phyloP scores from a whole-genome alignment of 2,888 invertebrate genomes.

The Caenorhabditis sp. region DNA sequence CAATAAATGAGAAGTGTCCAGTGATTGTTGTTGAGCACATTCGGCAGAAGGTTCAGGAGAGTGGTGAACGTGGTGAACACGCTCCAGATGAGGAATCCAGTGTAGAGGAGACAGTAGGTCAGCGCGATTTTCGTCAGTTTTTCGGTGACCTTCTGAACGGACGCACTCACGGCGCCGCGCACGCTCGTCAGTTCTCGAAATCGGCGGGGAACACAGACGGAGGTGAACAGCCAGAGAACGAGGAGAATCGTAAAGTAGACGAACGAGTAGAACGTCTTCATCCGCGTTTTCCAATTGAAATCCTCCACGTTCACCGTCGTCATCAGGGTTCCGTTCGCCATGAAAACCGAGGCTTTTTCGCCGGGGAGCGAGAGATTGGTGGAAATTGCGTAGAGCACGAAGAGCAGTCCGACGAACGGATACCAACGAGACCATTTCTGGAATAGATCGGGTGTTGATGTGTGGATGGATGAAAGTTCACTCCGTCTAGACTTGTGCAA shows the following conservation, averaged over 20 bases:
- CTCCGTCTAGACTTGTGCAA: no score
- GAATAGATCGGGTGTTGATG: neutral
- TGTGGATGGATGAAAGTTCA: neutral
- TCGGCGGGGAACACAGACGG: neutral
- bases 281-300: no score
- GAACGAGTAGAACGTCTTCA: no score
- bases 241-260: no score
- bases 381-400: neutral
- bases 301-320: no score
- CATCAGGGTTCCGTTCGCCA: neutral
- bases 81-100: neutral
- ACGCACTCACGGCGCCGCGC: neutral
- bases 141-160: neutral
- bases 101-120: neutral
- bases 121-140: neutral
- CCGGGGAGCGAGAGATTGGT: neutral
- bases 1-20: neutral
- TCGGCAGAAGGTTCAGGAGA: neutral
- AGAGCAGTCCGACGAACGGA: neutral
- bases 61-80: neutral
- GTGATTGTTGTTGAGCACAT: neutral
- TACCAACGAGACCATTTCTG: neutral
- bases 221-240: no score
- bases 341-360: neutral
- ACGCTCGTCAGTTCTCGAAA: neutral